These are phyloP conservation scores for Pogona vitticeps DNA, from an alignment of 2,113 vertebrate species.

Conservation along the genomic window DNA sequence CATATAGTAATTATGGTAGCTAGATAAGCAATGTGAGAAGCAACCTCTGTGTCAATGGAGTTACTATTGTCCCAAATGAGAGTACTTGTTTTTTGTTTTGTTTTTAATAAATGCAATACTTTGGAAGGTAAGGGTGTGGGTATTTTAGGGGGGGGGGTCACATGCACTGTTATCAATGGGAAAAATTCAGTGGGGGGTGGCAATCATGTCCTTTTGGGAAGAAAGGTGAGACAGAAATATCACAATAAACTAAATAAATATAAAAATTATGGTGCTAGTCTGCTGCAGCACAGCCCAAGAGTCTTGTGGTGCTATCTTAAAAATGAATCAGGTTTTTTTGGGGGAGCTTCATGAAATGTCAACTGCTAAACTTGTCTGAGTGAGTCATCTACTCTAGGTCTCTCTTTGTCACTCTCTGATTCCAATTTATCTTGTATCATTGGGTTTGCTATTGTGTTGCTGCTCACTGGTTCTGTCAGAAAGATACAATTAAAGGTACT, in stretches of 20 bases:
- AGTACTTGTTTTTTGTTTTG: not conserved
- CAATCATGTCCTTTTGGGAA: no score
- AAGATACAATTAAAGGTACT: not conserved
- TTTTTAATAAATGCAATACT: not conserved
- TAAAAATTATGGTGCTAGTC: no score
- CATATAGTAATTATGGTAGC: not conserved
- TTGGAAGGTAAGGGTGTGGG: not conserved
- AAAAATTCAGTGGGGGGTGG: not conserved
- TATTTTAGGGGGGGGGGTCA: not conserved
- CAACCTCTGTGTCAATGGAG: not conserved
- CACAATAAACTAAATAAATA: no score
- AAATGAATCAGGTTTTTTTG: no score
- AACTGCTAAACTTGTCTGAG: not conserved
- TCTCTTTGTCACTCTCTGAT: not conserved
- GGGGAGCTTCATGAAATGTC: no score
- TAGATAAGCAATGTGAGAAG: not conserved
- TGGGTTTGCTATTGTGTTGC: not conserved
- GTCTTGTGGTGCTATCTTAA: no score
- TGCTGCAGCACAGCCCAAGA: no score
- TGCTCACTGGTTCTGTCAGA: not conserved
- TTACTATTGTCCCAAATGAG: not conserved
- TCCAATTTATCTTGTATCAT: not conserved
- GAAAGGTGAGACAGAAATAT: no score
- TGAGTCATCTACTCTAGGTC: not conserved
- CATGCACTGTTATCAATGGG: not conserved